Evolutionary conservation across 2,888 invertebrate species (phyloP).

Genomic region (Aphodius granarius): DNA sequence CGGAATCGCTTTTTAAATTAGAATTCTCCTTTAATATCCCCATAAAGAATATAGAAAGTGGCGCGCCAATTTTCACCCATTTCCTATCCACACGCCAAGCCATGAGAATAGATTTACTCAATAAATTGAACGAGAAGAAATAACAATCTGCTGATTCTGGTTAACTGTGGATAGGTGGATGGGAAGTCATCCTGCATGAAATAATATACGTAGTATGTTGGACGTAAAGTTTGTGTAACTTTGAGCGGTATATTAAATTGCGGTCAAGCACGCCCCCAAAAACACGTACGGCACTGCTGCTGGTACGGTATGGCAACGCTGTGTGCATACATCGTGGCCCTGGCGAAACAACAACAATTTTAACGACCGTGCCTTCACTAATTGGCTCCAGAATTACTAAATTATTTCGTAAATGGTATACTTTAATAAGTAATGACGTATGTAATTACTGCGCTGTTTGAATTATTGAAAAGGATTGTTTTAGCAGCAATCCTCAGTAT

Average conservation of each 20-base stretch:
- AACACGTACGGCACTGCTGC: neutral
- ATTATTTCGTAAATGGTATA: conserved; percentile 17
- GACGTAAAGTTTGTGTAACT: conserved; percentile 31
- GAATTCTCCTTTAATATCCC: neutral
- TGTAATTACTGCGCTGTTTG: conserved; percentile 10
- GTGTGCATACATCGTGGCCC: neutral
- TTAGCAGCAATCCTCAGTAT: no score
- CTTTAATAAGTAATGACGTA: conserved; percentile 6
- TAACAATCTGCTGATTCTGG: no score
- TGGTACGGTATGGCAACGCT: neutral
- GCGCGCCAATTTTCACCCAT: neutral
- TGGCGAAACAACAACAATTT: conserved; percentile 12
- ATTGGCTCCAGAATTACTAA: conserved; percentile 19
- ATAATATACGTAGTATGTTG: conserved; percentile 8
- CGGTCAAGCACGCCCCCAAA: conserved; percentile 33
- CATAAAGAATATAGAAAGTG: neutral
- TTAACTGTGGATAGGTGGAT: neutral
- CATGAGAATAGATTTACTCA: no score
- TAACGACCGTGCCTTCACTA: conserved; percentile 5
- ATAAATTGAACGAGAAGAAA: no score
- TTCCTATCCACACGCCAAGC: neutral
- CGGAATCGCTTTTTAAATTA: conserved; percentile 6
- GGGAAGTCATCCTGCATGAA: neutral
- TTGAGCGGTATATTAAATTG: conserved; percentile 40
- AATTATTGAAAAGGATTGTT: conserved; percentile 4